phyloP scores from a whole-genome alignment of 2,888 invertebrate genomes.

The Rhyacophila evoluta region DNA sequence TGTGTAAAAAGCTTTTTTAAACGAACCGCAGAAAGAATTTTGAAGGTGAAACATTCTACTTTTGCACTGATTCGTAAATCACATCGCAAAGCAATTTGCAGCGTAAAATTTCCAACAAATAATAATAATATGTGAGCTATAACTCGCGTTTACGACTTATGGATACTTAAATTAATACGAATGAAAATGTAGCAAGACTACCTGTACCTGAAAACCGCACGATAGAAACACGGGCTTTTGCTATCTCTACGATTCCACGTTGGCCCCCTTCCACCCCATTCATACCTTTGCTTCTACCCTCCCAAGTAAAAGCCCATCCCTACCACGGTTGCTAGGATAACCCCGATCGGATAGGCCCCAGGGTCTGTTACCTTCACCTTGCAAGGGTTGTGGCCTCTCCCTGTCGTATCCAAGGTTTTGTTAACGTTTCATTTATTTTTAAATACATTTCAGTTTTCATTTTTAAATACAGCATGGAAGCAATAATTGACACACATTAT shows the following conservation, averaged over 20 bases:
- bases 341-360: slow-evolving; percentile 26
- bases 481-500: too few species aligned
- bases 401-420: not conserved
- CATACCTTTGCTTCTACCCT: not conserved
- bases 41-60: not conserved
- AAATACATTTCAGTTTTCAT: not conserved
- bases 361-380: slow-evolving; percentile 14
- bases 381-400: not conserved
- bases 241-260: slow-evolving; percentile 14
- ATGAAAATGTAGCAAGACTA: slow-evolving; percentile 16
- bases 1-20: not conserved
- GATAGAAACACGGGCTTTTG: slow-evolving; percentile 13
- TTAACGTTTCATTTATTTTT: not conserved
- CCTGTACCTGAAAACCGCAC: slow-evolving; percentile 17
- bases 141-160: slow-evolving; percentile 17
- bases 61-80: not conserved
- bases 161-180: slow-evolving; percentile 24
- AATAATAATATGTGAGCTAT: slow-evolving; percentile 17
- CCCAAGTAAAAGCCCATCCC: slow-evolving; percentile 23
- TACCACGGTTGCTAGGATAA: slow-evolving; percentile 31
- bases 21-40: not conserved
- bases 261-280: not conserved
- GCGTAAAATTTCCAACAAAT: not conserved
- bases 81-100: not conserved
- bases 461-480: too few species aligned